A percentile compares a stretch with the other conserved stretches of the same genome.
phyloP scores from a whole-genome alignment of 2,113 vertebrate genomes.

The Elachura formosa region DNA sequence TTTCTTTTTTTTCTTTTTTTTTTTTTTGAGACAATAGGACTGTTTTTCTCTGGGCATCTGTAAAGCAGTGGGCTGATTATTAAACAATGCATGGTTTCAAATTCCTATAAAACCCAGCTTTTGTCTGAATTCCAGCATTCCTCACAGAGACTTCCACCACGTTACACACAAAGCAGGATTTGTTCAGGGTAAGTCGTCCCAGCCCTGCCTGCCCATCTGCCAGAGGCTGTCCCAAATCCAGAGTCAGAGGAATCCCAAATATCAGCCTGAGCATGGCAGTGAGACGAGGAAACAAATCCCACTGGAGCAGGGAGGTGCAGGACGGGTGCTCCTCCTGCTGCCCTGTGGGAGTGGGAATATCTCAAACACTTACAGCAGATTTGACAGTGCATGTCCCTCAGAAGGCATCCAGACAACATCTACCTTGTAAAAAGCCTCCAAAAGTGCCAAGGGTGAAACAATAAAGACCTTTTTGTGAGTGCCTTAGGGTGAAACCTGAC shows the following conservation, averaged over 20 bases:
- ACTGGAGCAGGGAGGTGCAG: neutral
- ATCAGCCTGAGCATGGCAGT: neutral
- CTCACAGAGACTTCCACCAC: neutral
- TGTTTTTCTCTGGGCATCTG: neutral
- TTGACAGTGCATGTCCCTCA: neutral
- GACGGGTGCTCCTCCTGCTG: neutral
- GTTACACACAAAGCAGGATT: neutral
- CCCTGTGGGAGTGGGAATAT: neutral
- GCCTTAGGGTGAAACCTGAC: neutral
- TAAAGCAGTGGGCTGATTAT: neutral
- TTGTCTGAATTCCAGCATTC: neutral
- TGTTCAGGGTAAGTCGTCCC: neutral
- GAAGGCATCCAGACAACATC: neutral
- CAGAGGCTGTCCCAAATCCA: neutral
- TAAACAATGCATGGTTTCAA: neutral
- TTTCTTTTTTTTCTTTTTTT: neutral
- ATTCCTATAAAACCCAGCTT: neutral
- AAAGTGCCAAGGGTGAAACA: neutral
- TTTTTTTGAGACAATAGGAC: neutral
- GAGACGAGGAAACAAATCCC: neutral
- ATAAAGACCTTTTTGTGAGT: neutral
- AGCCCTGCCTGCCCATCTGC: neutral
- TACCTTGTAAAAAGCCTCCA: neutral
- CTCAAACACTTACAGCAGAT: neutral
- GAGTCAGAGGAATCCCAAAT: neutral